Conservation (phyloP, 2,888 invertebrate genomes). For the Apamea sordens region DNA sequence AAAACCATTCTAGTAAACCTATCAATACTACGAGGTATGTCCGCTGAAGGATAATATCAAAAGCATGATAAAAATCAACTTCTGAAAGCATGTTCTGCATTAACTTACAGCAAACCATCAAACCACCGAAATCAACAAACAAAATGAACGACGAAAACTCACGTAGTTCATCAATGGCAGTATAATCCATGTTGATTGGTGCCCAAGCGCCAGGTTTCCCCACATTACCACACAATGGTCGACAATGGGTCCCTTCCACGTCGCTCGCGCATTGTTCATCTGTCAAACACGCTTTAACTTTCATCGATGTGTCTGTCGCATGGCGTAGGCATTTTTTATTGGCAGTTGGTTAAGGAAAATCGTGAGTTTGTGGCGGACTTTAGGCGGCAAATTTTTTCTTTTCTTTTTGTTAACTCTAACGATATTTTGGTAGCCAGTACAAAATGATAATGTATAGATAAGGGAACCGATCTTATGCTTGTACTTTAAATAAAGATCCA, state of each 20-base stretch:
- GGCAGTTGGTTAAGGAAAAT: constrained; percentile 1
- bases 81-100: neutral
- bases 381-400: neutral
- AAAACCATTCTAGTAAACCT: neutral
- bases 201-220: constrained; percentile 55
- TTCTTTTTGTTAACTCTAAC: neutral
- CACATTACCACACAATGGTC: constrained; percentile 74
- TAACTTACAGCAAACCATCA: neutral
- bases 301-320: constrained; percentile 39
- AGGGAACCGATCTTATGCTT: neutral
- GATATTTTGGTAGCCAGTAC: neutral
- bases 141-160: constrained; percentile 25
- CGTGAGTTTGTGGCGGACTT: neutral
- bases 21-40: neutral
- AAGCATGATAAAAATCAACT: neutral
- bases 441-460: neutral
- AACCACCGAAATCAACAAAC: constrained; percentile 8
- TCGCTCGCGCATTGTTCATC: constrained; percentile 65
- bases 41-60: neutral
- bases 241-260: constrained; percentile 50
- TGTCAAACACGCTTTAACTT: constrained; percentile 58
- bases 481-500: neutral
- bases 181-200: constrained; percentile 39
- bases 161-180: constrained; percentile 42
- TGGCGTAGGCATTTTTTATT: constrained; percentile 31